Evolutionary conservation across 2,888 invertebrate genomes (phyloP).

Genomic region (Ophioninae sp.): DNA sequence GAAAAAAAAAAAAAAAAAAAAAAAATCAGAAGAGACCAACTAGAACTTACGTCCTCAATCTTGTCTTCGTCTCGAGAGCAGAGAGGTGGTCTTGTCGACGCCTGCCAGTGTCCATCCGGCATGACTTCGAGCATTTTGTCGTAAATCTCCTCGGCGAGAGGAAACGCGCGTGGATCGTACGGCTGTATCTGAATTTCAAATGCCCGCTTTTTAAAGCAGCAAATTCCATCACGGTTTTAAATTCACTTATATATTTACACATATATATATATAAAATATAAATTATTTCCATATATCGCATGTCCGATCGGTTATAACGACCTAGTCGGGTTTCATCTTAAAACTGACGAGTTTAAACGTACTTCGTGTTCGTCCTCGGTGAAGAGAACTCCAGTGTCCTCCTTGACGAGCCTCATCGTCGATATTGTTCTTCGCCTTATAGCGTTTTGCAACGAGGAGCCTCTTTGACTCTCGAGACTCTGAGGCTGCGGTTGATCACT

Average conservation of each 20-base stretch:
- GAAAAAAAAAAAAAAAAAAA: no score
- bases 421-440: conserved; percentile 76
- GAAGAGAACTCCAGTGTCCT: conserved; percentile 69
- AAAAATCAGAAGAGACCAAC: background rate
- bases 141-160: conserved; percentile 87
- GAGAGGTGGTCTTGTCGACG: conserved; percentile 75
- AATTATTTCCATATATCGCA: background rate
- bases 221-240: conserved; percentile 41
- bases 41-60: conserved; percentile 74
- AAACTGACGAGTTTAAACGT: conserved; percentile 22
- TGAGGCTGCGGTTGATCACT: conserved; percentile 69
- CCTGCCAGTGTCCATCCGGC: conserved; percentile 85
- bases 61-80: conserved; percentile 78
- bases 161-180: conserved; percentile 89
- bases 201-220: conserved; percentile 58
- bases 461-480: conserved; percentile 71
- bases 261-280: background rate
- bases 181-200: conserved; percentile 84
- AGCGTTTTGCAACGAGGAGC: conserved; percentile 75
- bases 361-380: conserved; percentile 78
- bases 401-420: conserved; percentile 73
- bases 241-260: background rate
- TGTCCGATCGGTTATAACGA: no score
- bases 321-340: no score
- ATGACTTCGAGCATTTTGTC: conserved; percentile 86